Conservation (phyloP, 2,797 vertebrate genomes). For the Pangasius sanitwongsei region DNA sequence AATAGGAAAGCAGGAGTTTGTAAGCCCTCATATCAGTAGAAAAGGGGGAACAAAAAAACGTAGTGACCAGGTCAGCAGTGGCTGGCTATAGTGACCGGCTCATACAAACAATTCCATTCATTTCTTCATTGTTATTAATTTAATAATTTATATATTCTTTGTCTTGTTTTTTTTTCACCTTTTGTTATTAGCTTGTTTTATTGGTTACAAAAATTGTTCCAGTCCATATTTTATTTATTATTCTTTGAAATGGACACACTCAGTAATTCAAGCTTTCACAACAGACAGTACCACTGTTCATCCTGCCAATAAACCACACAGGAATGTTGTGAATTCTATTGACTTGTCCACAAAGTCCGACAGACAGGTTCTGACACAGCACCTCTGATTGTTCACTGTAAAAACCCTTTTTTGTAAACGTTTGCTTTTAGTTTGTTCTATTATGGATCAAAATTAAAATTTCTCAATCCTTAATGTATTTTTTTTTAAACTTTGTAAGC, state of each 20-base stretch:
- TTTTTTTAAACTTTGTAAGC: background rate
- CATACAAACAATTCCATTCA: background rate
- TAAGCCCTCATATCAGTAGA: background rate
- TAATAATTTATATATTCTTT: background rate
- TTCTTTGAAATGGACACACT: background rate
- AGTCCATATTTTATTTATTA: background rate
- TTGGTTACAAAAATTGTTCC: too few relatives aligned
- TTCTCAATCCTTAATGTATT: background rate
- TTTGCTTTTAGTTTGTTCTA: background rate
- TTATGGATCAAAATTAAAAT: background rate
- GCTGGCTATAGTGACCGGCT: background rate
- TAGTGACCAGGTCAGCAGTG: background rate
- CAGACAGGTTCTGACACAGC: conserved; percentile 1
- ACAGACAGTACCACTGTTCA: background rate
- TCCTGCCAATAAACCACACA: background rate
- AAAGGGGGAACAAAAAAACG: background rate
- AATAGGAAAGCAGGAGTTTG: background rate
- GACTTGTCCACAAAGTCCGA: background rate
- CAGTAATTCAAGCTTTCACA: background rate
- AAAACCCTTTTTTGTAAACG: background rate
- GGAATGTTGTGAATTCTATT: background rate
- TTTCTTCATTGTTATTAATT: background rate
- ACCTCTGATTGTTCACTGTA: background rate
- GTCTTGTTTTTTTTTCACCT: too few relatives aligned
- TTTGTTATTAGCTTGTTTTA: background rate